phyloP scores from a whole-genome alignment of 2,113 vertebrate genomes.

The Dipodomys spectabilis region DNA sequence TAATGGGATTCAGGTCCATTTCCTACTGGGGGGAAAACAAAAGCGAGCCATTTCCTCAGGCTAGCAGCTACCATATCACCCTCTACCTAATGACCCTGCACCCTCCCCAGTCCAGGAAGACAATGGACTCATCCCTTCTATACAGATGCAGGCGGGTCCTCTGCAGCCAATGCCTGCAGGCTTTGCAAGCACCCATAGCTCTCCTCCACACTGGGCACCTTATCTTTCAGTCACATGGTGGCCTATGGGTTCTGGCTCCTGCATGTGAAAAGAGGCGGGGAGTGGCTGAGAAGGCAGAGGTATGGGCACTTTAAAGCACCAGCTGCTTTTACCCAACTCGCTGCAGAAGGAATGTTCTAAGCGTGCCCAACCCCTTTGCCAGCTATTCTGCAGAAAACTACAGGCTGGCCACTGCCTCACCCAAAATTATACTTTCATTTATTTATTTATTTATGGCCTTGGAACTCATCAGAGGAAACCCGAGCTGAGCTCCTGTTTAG shows the following conservation, averaged over 20 bases:
- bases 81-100: conserved; percentile 65
- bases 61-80: conserved; percentile 64
- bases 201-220: not conserved
- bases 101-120: conserved; percentile 59
- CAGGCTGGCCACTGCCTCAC: not conserved
- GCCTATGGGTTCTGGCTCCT: not conserved
- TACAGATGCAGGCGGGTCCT: conserved; percentile 15
- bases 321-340: conserved; percentile 14
- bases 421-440: not conserved
- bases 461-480: not conserved
- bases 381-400: conserved; percentile 5
- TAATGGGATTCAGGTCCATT: conserved; percentile 76
- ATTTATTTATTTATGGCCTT: not conserved
- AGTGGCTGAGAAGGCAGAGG: not conserved
- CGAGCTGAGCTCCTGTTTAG: conserved; percentile 9
- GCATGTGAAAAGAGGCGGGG: not conserved
- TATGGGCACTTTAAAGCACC: not conserved
- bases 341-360: conserved; percentile 35
- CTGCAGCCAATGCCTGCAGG: not conserved
- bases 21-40: conserved; percentile 78
- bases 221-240: not conserved
- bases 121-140: conserved; percentile 56
- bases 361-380: not conserved
- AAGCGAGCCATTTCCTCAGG: conserved; percentile 76
- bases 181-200: not conserved